A percentile compares a stretch with the other conserved stretches of the same genome.
Conservation (phyloP, 2,888 invertebrate genomes). For the Lordiphosa fenestrarum region DNA sequence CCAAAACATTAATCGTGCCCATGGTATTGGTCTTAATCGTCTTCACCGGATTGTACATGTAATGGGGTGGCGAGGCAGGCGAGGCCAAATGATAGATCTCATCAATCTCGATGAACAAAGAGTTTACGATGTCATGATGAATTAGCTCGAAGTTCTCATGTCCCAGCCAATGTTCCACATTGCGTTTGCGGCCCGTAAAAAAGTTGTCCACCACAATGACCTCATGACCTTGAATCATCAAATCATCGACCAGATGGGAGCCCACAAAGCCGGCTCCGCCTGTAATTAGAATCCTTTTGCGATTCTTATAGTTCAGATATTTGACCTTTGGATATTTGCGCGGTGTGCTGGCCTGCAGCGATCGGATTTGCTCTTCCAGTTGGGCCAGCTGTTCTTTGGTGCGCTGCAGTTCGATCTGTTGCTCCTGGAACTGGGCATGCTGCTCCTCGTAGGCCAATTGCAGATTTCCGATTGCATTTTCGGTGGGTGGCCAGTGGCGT, state of each 20-base stretch:
- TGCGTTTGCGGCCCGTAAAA: slow-evolving; percentile 97
- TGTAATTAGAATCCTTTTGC: slow-evolving; percentile 96
- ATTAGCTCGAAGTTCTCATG: slow-evolving; percentile 99
- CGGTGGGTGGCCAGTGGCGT: slow-evolving; percentile 54
- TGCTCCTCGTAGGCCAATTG: slow-evolving; percentile 56
- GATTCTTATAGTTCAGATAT: slow-evolving; percentile 93
- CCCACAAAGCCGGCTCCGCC: slow-evolving; percentile 99
- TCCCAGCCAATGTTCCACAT: slow-evolving; percentile 99
- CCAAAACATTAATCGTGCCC: slow-evolving; percentile 95
- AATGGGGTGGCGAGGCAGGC: slow-evolving; percentile 99
- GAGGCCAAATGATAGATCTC: slow-evolving; percentile 99
- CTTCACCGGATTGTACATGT: slow-evolving; percentile 99
- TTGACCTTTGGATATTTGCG: slow-evolving; percentile 95
- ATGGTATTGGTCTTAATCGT: slow-evolving; percentile 99
- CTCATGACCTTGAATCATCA: slow-evolving; percentile 98
- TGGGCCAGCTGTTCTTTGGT: slow-evolving; percentile 85
- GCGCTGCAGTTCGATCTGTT: slow-evolving; percentile 82
- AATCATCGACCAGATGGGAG: slow-evolving; percentile 96
- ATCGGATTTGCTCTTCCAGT: slow-evolving; percentile 87
- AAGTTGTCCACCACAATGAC: slow-evolving; percentile 98
- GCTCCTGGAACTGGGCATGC: slow-evolving; percentile 58
- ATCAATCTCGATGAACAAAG: slow-evolving; percentile 97
- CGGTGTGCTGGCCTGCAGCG: slow-evolving; percentile 87
- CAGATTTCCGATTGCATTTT: slow-evolving; percentile 41
- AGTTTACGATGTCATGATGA: slow-evolving; percentile 99